Evolutionary conservation across 2,797 vertebrate species (phyloP), one percentile per base, ranked within the genome.

Genomic region (Prunella strophiata): DNA sequence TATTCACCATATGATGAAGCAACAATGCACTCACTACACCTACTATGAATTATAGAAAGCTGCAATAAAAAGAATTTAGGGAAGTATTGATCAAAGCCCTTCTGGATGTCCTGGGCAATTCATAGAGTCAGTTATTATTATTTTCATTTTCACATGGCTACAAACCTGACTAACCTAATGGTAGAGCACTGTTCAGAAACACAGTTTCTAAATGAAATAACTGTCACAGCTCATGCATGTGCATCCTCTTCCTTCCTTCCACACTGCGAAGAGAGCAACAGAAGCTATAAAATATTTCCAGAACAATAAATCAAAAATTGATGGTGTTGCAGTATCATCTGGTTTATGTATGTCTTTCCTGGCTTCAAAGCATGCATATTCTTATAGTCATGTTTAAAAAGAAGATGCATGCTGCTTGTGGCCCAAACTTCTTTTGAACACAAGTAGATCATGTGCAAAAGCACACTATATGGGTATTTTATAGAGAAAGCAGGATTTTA

Each of bases 111-210:
- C 45, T 45, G 38, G 45, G 36, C 13, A 55, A 70, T 90, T 91
- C 47, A 32, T 6, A 74, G 50, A 72, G 36, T 19, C 40, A 57
- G 6, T 40, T 71, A 89, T 55, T 68, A 66, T 66, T 80, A 70
- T 61, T 79, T 90, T 85, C 21, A 40, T 52, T 93, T 93, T 85
- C n/a, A 78, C 30, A 55, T 45, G 84, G 27, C 11, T 93, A 66
- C 9, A 59, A 72, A 73, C 26, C 70, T 1, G 4, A 73, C 47
- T 29, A 59, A 58, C 22, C 25, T 27, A 76, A 75, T 25, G 30
- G 42, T 38, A 70, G 22, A 32, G 2, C 7, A 34, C 7, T 38
- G 10, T 27, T 85, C 21, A 59, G 29, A 76, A 76, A 43, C 30
- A 48, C 15, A 36, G 11, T 59, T 93, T 67, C 15, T 50, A 51